phyloP scores from a whole-genome alignment of 2,888 invertebrate genomes.

The Lobophora halterata region DNA sequence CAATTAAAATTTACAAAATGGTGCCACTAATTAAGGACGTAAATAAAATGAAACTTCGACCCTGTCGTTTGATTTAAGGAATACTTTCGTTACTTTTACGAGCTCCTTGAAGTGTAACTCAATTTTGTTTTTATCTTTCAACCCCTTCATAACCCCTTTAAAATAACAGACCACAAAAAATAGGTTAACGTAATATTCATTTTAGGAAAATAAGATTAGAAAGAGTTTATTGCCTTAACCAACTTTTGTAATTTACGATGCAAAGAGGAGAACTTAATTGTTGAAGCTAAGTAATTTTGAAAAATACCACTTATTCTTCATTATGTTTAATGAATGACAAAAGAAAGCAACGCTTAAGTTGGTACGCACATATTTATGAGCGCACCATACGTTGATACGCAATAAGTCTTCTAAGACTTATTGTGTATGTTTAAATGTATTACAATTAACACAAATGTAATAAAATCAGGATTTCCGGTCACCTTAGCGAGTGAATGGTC shows the following conservation, averaged over 20 bases:
- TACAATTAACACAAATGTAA: background rate
- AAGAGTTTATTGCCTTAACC: constrained; percentile 10
- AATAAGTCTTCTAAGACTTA: too few relatives aligned
- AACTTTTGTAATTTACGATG: constrained; percentile 18
- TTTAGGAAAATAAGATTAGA: constrained; percentile 20
- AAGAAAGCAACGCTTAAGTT: too few relatives aligned
- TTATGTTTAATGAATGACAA: too few relatives aligned
- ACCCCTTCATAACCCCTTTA: constrained; percentile 7
- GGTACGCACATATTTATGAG: too few relatives aligned
- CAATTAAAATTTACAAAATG: constrained; percentile 32
- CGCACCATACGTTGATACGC: too few relatives aligned
- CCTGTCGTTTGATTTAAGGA: constrained; percentile 15
- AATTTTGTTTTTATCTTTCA: constrained; percentile 18
- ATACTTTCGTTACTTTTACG: constrained; percentile 16
- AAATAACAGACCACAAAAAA: too few relatives aligned
- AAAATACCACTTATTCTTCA: too few relatives aligned
- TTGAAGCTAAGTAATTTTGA: constrained; percentile 3
- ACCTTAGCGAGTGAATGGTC: background rate
- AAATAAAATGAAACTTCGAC: constrained; percentile 21
- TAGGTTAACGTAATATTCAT: constrained; percentile 17
- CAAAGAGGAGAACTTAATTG: constrained; percentile 10
- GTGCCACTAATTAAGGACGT: constrained; percentile 27
- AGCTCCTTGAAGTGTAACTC: constrained; percentile 14
- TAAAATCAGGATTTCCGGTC: constrained; percentile 11
- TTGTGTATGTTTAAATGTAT: too few relatives aligned